Evolutionary conservation across 2,797 vertebrate species (phyloP).

Genomic region (Eurystomus glaucurus): DNA sequence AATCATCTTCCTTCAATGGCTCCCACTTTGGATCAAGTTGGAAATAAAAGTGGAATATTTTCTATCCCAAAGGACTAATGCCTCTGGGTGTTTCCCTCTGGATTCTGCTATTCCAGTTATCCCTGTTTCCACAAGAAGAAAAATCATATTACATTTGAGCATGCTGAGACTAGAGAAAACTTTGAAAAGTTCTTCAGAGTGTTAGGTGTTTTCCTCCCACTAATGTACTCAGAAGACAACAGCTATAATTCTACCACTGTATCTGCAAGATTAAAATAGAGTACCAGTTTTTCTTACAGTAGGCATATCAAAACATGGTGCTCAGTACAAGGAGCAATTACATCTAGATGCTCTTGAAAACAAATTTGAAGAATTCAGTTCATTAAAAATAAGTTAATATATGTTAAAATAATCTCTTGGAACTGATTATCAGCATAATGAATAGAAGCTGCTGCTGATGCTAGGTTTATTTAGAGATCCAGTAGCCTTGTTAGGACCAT

Average conservation of each 20-base stretch:
- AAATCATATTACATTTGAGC: not conserved
- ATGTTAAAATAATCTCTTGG: not conserved
- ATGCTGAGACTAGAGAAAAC: not conserved
- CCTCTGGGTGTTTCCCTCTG: not conserved
- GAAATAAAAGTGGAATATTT: not conserved
- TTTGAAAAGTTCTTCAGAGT: not conserved
- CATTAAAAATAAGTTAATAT: not conserved
- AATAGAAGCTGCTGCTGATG: not conserved
- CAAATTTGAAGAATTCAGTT: not conserved
- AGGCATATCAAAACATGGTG: not conserved
- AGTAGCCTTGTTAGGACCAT: not conserved
- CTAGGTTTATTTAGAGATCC: not conserved
- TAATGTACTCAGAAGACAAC: not conserved
- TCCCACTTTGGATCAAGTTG: not conserved
- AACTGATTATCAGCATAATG: not conserved
- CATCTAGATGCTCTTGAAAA: not conserved
- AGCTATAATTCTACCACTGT: not conserved
- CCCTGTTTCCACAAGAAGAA: accelerated
- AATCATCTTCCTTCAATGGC: not conserved
- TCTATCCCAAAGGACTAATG: not conserved
- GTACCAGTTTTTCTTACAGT: not conserved
- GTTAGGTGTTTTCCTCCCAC: not conserved
- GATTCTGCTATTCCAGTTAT: not conserved
- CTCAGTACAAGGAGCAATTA: not conserved
- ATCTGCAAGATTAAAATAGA: not conserved